phyloP scores from a whole-genome alignment of 2,888 invertebrate species.

The Didymodactylos carnosus region DNA sequence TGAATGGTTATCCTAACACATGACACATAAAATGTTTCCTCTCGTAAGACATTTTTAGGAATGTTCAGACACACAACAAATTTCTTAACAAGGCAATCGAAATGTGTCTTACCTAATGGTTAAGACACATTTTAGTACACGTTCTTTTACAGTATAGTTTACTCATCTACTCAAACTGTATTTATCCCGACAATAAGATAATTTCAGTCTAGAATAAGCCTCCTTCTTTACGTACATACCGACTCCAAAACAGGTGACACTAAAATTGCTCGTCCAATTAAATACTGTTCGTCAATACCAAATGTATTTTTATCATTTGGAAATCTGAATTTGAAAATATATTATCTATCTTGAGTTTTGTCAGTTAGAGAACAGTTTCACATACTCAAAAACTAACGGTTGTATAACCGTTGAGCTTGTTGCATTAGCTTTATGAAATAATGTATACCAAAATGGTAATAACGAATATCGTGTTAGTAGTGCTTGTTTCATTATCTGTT shows the following conservation, averaged over 20 bases:
- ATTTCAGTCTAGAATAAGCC: no score
- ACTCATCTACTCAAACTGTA: no score
- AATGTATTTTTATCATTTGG: background rate
- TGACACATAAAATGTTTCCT: no score
- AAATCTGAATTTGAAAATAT: background rate
- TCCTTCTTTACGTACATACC: no score
- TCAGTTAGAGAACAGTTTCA: background rate
- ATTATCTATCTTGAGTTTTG: background rate
- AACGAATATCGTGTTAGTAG: constrained; percentile 20
- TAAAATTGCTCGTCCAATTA: constrained; percentile 8
- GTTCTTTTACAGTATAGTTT: no score
- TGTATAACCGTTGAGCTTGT: background rate
- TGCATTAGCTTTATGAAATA: background rate
- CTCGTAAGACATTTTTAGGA: no score
- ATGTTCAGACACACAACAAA: no score
- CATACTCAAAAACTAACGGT: constrained; percentile 10
- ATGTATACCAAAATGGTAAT: background rate
- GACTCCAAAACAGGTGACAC: constrained; percentile 3
- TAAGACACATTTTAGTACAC: no score
- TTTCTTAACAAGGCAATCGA: no score
- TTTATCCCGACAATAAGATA: no score
- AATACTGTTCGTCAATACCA: constrained; percentile 7
- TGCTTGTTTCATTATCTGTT: constrained; percentile 39
- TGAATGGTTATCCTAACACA: no score
- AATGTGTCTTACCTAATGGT: no score